Evolutionary conservation across 2,113 vertebrate genomes (phyloP), one percentile per base, ranked within the genome.

Genomic region (Micronycteris hirsuta): DNA sequence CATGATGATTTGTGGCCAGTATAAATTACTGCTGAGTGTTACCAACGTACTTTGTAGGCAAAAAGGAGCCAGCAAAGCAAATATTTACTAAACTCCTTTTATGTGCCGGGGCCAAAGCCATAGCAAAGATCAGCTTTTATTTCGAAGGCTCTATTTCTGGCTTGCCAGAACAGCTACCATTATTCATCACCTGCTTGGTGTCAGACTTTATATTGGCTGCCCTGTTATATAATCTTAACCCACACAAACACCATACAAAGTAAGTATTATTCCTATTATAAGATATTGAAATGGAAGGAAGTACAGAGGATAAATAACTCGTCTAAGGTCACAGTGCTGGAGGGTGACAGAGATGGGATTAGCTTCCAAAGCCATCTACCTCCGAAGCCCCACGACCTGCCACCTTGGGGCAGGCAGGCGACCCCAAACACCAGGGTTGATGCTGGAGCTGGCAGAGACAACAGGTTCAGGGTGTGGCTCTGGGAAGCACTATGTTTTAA

Each of bases 241-340:
- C 28, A 24, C 33, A 71, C 56, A 91, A 81, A 52, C 41, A 61
- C 24, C 22, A 33, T 26, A 36, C 1, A 12, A 73, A 54, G 38
- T 17, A 58, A 38, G 11, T 20, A 56, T 61, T 36, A 38, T 49
- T 24, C 13, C 52, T 58, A 63, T 58, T 84, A 54, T 65, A 56
- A 91, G 54, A 86, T 38, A 90, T 24, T 56, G 63, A 97, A 94
- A 94, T 56, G n/a, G n/a, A 90, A 94, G 68, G n/a, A 92, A 95
- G 73, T 36, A 81, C 36, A 63, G 56, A 93, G 12, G 56, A n/a
- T 56, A 56, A 76, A 68, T 95, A 49, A 47, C 15, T 90, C 67
- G 52, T 15, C 43, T 47, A 56, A 74, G 49, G 33, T 49, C 43
- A 41, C n/a, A 22, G 14, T 65, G 31, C 68, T 68, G 17, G 38